Evolutionary conservation across 2,888 invertebrate species (phyloP), one percentile per base, ranked within the genome.

Genomic region (Synanthedon andrenaeformis): DNA sequence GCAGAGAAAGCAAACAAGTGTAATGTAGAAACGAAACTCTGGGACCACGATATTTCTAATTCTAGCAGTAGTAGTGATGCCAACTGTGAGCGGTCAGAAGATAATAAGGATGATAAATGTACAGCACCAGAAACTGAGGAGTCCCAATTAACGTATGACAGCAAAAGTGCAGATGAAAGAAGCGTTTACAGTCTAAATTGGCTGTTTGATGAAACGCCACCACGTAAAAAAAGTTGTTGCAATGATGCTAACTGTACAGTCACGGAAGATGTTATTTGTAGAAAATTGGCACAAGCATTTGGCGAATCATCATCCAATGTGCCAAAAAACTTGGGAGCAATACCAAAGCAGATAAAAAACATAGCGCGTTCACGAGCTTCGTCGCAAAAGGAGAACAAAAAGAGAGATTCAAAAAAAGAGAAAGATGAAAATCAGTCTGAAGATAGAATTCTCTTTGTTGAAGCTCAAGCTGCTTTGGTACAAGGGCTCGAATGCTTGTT

Each of bases 241-340:
- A 70, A 74, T 58, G 81, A 82, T 62, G 59, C 66, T 1, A 65
- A 63, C 51, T 63, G 70, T 51, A 61, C 73, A 49, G 65, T 65
- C 28, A 59, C 76, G 4, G 81, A 81, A 51, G 83, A 80, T 51
- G 64, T 69, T 6, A 52, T 72, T 23, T 73, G 74, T 56, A 79
- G 78, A 55, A 83, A 80, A 69, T 65, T 78, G 58, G 73, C 76
- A 55, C 75, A 65, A 54, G 79, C 85, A 14, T 66, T 86, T 55
- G 86, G 82, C 56, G 87, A 86, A 65, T 72, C 85, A 12, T 89
- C 77, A 61, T 83, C 72, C 61, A 89, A 80, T 66, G 79, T 79
- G 62, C 89, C 91, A 74, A 90, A 91, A 74, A 91, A 91, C 73
- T 89, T 92, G 65, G 93, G 93, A 56, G 92, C 92, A 58, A 92